Evolutionary conservation across 1,140 invertebrate species (phyloP).

Genomic region (Drosophila mauritiana): DNA sequence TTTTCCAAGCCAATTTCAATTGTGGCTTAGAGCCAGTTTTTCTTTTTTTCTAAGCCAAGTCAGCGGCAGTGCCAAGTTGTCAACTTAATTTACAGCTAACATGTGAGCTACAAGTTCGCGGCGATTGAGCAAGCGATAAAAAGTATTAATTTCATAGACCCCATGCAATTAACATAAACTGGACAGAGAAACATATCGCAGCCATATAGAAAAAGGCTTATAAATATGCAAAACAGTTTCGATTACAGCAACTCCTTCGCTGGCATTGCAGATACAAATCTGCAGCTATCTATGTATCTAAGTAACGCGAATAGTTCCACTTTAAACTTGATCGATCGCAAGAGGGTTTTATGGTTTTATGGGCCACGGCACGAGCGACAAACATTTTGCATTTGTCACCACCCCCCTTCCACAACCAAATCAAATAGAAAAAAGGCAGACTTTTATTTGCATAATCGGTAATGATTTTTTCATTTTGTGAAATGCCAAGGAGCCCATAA

Average conservation of each 20-base stretch:
- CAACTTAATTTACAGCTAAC: constrained; percentile 83
- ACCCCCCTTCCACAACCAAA: not conserved
- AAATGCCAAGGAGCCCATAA: constrained; percentile 64
- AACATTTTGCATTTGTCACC: constrained; percentile 60
- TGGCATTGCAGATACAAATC: constrained; percentile 41
- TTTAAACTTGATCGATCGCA: constrained; percentile 22
- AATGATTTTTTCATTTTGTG: constrained; percentile 43
- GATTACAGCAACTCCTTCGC: constrained; percentile 57
- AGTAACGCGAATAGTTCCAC: constrained; percentile 38
- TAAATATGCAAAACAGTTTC: constrained; percentile 81
- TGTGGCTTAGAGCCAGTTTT: constrained; percentile 44
- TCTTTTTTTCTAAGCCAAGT: constrained; percentile 13
- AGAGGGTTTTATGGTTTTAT: constrained; percentile 45
- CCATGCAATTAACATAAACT: constrained; percentile 76
- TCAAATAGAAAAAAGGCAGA: not conserved
- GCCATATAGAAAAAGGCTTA: constrained; percentile 57
- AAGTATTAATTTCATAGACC: constrained; percentile 82
- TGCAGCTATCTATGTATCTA: constrained; percentile 34
- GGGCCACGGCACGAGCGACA: constrained; percentile 58
- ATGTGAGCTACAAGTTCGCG: constrained; percentile 81
- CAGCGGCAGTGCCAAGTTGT: constrained; percentile 74
- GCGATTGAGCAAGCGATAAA: constrained; percentile 81
- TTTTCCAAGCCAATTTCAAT: constrained; percentile 60
- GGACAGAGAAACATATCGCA: constrained; percentile 50
- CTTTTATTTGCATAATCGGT: constrained; percentile 68